phyloP scores from a whole-genome alignment of 2,113 vertebrate genomes.

The Sisor rabdophorus region DNA sequence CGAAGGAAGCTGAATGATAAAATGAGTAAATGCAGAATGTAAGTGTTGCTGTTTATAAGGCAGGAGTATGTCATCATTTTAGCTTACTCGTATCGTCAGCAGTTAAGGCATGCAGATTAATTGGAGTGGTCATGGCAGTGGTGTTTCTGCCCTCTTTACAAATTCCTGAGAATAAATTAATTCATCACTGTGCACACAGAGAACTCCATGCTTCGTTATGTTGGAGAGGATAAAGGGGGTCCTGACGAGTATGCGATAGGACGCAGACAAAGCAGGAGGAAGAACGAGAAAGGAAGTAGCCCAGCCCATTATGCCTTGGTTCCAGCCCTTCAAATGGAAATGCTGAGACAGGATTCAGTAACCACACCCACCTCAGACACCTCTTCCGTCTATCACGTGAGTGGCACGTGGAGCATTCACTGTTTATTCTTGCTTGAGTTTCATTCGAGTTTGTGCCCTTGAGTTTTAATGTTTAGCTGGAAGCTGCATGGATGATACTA shows the following conservation, averaged over 20 bases:
- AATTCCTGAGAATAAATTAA: conserved; percentile 1
- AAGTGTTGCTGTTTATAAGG: conserved; percentile 27
- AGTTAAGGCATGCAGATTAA: not conserved
- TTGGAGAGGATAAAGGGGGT: conserved; percentile 87
- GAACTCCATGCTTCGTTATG: conserved; percentile 90
- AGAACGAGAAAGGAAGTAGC: conserved; percentile 83
- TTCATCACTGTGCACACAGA: conserved; percentile 64
- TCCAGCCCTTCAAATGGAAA: conserved; percentile 91
- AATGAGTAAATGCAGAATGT: conserved; percentile 53
- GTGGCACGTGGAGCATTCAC: conserved; percentile 56
- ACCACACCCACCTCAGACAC: conserved; percentile 89
- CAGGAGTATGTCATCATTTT: conserved; percentile 12
- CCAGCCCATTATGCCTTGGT: conserved; percentile 88
- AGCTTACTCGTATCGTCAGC: not conserved
- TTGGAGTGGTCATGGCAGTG: not conserved
- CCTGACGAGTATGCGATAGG: conserved; percentile 86
- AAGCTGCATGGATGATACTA: not conserved
- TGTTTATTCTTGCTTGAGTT: too few species aligned
- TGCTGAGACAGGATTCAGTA: conserved; percentile 82
- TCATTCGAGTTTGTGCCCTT: too few species aligned
- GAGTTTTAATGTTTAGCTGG: too few species aligned
- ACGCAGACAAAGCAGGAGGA: conserved; percentile 90
- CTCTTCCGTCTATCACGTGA: conserved; percentile 88
- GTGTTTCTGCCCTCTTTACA: not conserved
- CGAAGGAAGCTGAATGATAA: conserved; percentile 50